These are phyloP conservation scores for Andrena chrysosceles DNA, from an alignment of 2,888 invertebrate species.

Conservation along the genomic window DNA sequence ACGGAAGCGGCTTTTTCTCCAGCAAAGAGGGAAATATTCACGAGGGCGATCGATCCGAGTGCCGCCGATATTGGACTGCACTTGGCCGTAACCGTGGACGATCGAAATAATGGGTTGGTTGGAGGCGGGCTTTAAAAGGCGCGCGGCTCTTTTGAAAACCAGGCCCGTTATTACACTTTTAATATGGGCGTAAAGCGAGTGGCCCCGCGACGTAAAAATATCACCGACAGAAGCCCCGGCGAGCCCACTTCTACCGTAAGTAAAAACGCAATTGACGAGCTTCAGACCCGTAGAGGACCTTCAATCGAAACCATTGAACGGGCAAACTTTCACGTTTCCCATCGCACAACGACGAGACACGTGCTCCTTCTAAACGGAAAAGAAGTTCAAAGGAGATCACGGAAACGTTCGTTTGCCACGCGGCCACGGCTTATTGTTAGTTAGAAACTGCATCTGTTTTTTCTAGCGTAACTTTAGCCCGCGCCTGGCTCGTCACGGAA, in stretches of 20 bases:
- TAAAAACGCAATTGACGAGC: too few species aligned
- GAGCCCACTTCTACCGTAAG: background rate
- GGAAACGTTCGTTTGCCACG: conserved; percentile 46
- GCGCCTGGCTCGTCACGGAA: background rate
- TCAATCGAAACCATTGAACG: too few species aligned
- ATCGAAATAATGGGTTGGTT: conserved; percentile 24
- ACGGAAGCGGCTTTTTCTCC: conserved; percentile 29
- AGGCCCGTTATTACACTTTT: conserved; percentile 65
- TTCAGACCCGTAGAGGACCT: too few species aligned
- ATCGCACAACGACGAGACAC: too few species aligned
- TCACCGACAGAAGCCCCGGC: background rate
- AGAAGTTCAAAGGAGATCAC: conserved; percentile 69
- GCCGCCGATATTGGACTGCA: conserved; percentile 41
- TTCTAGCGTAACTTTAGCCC: conserved; percentile 14
- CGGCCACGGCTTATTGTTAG: background rate
- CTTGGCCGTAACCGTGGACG: conserved; percentile 1
- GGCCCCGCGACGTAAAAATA: conserved; percentile 32
- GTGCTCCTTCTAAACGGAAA: conserved; percentile 47
- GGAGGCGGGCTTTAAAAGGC: conserved; percentile 25
- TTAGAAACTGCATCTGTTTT: conserved; percentile 30
- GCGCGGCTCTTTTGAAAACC: conserved; percentile 34
- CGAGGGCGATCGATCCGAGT: conserved; percentile 21
- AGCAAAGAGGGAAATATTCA: conserved; percentile 33
- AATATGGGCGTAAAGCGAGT: conserved; percentile 48
- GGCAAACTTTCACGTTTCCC: too few species aligned